Conservation (phyloP, 2,797 vertebrate species). For the Neopelma chrysocephalum region DNA sequence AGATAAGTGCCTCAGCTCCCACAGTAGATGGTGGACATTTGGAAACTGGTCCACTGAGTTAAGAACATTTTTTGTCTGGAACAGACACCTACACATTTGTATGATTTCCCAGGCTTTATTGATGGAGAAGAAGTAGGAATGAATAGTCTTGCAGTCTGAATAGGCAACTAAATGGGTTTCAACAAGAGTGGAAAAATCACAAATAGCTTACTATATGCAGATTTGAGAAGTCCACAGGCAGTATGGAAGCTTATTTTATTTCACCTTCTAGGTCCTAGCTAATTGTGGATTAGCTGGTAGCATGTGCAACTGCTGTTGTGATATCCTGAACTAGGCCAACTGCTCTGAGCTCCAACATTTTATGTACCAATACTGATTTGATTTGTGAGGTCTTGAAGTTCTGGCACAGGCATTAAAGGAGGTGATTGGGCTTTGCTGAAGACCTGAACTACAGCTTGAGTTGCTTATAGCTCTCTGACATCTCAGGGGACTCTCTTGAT, state of each 20-base stretch:
- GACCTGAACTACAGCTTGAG: neutral
- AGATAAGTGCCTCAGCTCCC: neutral
- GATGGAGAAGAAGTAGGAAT: neutral
- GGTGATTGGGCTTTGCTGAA: neutral
- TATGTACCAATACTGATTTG: neutral
- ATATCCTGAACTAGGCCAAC: neutral
- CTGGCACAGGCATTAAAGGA: neutral
- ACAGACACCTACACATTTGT: neutral
- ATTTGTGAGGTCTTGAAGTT: neutral
- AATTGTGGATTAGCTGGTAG: neutral
- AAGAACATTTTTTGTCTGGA: neutral
- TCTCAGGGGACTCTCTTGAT: neutral
- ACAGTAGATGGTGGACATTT: neutral
- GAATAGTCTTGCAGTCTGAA: neutral
- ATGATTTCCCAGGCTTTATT: neutral
- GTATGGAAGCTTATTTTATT: neutral
- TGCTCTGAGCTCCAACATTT: neutral
- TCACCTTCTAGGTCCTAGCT: neutral
- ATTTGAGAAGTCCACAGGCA: neutral
- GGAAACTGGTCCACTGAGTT: neutral
- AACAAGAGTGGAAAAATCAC: neutral
- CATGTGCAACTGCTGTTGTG: neutral
- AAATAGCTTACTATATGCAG: neutral
- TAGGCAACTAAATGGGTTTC: neutral
- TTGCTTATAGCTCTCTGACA: neutral